Percentiles rank a stretch among this genome's conserved stretches.
phyloP scores from a whole-genome alignment of 2,888 invertebrate species.

The Luffia ferchaultella region DNA sequence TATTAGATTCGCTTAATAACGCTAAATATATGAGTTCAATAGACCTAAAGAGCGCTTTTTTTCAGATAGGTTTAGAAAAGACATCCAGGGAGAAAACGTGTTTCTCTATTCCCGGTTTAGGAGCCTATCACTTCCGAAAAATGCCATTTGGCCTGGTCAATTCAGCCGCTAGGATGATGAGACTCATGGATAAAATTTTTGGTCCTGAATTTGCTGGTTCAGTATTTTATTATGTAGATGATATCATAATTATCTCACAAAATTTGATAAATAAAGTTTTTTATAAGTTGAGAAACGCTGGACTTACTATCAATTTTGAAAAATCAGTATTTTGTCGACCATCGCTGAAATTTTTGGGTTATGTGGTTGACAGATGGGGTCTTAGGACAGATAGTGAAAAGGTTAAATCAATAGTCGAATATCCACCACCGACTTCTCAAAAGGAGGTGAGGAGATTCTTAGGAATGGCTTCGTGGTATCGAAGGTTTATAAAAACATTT shows the following conservation, averaged over 20 bases:
- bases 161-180: background rate
- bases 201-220: background rate
- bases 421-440: background rate
- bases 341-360: constrained; percentile 2
- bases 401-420: background rate
- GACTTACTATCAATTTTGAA: constrained; percentile 4
- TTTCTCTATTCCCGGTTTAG: background rate
- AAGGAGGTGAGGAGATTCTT: constrained; percentile 1
- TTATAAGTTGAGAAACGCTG: background rate
- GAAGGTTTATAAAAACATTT: constrained; percentile 3
- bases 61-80: background rate
- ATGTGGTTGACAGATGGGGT: background rate
- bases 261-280: constrained; percentile 2
- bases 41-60: background rate
- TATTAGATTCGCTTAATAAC: background rate
- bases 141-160: constrained; percentile 1
- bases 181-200: constrained; percentile 2
- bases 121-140: background rate
- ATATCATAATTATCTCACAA: background rate
- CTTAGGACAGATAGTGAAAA: constrained; percentile 1
- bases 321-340: constrained; percentile 4
- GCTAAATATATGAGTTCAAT: background rate
- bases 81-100: background rate
- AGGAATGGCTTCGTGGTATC: constrained; percentile 4
- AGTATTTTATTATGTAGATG: constrained; percentile 4